phyloP scores from a whole-genome alignment of 2,113 vertebrate species.

The Gambusia affinis region DNA sequence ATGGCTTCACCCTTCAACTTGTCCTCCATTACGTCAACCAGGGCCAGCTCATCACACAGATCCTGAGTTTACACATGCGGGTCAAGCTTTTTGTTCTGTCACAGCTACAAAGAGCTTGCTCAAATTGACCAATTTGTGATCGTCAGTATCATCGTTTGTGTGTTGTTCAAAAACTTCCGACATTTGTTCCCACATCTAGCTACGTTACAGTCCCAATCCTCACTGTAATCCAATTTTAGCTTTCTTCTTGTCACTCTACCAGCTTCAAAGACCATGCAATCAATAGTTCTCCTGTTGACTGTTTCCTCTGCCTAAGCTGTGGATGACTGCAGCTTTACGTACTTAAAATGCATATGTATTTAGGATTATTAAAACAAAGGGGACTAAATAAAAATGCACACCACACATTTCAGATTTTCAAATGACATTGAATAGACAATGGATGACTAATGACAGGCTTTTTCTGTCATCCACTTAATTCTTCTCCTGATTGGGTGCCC shows the following conservation, averaged over 20 bases:
- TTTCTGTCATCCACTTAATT: neutral
- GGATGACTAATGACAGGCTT: neutral
- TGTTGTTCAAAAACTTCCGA: too few species aligned
- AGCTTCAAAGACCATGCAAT: too few species aligned
- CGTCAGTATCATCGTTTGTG: too few species aligned
- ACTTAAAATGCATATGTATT: neutral
- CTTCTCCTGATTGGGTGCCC: neutral
- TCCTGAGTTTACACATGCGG: slow-evolving; percentile 79
- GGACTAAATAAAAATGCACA: neutral
- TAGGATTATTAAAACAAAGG: neutral
- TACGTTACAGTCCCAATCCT: too few species aligned
- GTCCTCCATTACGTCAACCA: slow-evolving; percentile 98
- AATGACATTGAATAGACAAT: neutral
- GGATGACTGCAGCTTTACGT: neutral
- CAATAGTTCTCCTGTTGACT: too few species aligned
- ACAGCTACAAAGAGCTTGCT: neutral
- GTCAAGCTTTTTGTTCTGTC: neutral
- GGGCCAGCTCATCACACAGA: slow-evolving; percentile 92
- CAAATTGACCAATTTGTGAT: too few species aligned
- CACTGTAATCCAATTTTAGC: too few species aligned
- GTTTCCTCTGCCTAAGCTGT: too few species aligned
- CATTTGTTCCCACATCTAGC: too few species aligned
- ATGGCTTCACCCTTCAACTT: slow-evolving; percentile 96
- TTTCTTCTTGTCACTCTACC: too few species aligned
- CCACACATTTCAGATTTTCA: neutral